phyloP scores from a whole-genome alignment of 2,888 invertebrate species.

The Iselma pallidipennis region DNA sequence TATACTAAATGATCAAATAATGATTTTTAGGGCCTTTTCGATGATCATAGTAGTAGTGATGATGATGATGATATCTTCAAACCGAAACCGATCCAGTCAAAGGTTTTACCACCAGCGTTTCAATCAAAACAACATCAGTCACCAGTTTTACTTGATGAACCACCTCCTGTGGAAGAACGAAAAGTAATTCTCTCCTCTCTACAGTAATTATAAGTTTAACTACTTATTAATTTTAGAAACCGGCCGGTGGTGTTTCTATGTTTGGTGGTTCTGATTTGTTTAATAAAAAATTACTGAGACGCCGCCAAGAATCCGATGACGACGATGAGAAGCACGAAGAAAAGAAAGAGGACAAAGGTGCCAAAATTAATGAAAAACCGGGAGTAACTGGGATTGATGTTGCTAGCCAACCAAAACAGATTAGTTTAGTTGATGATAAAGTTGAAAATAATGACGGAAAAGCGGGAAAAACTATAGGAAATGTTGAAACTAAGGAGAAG shows the following conservation, averaged over 20 bases:
- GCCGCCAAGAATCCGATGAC: slow-evolving; percentile 23
- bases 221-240: slow-evolving; percentile 59
- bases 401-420: slow-evolving; percentile 23
- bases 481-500: background rate
- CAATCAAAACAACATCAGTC: slow-evolving; percentile 35
- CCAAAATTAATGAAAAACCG: slow-evolving; percentile 3
- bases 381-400: background rate
- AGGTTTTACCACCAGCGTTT: slow-evolving; percentile 27
- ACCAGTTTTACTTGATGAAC: slow-evolving; percentile 46
- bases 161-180: slow-evolving; percentile 42
- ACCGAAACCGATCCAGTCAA: slow-evolving; percentile 24
- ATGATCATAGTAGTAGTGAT: slow-evolving; percentile 42
- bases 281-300: slow-evolving; percentile 29
- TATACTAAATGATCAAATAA: too few species aligned
- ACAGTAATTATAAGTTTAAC: slow-evolving; percentile 2
- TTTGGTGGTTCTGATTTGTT: slow-evolving; percentile 55
- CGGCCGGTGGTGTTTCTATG: slow-evolving; percentile 63
- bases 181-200: slow-evolving; percentile 32
- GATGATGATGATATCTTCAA: slow-evolving; percentile 43
- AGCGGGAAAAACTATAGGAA: background rate
- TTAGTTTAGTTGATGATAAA: slow-evolving; percentile 33
- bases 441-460: slow-evolving; percentile 13
- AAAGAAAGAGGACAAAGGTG: slow-evolving; percentile 5
- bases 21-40: slow-evolving; percentile 55
- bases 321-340: slow-evolving; percentile 23